Percentiles rank a stretch among this genome's conserved stretches.
Evolutionary conservation across 2,888 invertebrate species (phyloP).

Genomic region (Drosophila infuscata): DNA sequence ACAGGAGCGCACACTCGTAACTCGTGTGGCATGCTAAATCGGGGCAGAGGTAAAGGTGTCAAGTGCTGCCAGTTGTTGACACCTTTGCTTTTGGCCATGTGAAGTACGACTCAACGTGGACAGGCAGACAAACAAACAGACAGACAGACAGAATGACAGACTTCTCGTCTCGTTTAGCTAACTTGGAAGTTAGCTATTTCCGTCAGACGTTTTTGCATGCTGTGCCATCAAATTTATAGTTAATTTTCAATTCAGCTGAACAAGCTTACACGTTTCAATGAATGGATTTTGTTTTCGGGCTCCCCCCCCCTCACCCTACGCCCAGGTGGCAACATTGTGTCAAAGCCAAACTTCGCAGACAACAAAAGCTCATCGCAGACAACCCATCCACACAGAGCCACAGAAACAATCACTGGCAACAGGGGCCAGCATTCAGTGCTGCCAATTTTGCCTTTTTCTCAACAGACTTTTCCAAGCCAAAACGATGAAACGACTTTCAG

Average conservation of each 20-base stretch:
- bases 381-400: slow-evolving; percentile 25
- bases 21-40: not conserved
- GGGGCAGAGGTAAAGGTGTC: slow-evolving; percentile 27
- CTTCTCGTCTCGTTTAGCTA: slow-evolving; percentile 18
- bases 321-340: slow-evolving; percentile 55
- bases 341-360: slow-evolving; percentile 78
- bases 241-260: slow-evolving; percentile 78
- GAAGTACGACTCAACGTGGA: slow-evolving; percentile 28
- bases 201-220: slow-evolving; percentile 42
- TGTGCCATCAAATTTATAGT: slow-evolving; percentile 72
- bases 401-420: slow-evolving; percentile 3
- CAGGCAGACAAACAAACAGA: slow-evolving; percentile 2
- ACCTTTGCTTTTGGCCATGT: slow-evolving; percentile 32
- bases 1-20: slow-evolving; percentile 15
- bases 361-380: slow-evolving; percentile 73
- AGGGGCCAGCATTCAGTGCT: slow-evolving; percentile 7
- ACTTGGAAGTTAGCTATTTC: slow-evolving; percentile 15
- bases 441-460: not conserved
- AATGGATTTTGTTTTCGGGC: slow-evolving; percentile 57
- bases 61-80: slow-evolving; percentile 46
- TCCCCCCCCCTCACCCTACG: not conserved
- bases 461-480: not conserved
- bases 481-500: too few relatives aligned
- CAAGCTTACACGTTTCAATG: slow-evolving; percentile 73
- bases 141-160: slow-evolving; percentile 11